Base-by-base conservation (phyloP, 1,140 invertebrate species). In the Sinonovacula constricta region DNA sequence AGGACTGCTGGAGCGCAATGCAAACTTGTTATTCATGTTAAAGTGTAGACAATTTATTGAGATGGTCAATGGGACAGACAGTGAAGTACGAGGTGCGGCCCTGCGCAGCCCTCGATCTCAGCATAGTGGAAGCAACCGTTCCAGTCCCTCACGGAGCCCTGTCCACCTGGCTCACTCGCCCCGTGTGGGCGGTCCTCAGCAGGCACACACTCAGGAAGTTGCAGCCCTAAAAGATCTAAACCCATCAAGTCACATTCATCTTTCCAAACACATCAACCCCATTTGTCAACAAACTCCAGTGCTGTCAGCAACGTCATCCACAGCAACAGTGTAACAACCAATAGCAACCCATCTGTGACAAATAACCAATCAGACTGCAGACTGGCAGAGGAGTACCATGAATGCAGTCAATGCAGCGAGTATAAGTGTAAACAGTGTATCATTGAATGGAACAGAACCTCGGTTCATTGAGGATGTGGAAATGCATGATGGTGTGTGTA, bases 1-100 rank as follows among this genome's bases (percentile, higher is more conserved):
- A 7, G 95, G 95, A 15, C 92, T 99, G 49, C 92, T 99, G 83
- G 96, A 98, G 90, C 93, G 94, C 54, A 97, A 98, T 92, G 94
- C 94, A 83, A 96, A 98, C 90, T 92, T 99, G 81, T 93, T 97
- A 86, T 99, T 99, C 91, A 94, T 97, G 91, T 93, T 99, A 68
- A 98, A 98, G 91, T 98, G 97, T 92, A 94, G 98, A 82, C 97
- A 99, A 92, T 99, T 99, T 92, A 95, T 99, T 30, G 98, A 99
- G 92, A 93, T 94, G 91, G 92, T 94, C 36, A 92, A 92, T 85
- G 92, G 92, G 30, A 90, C 90, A 54, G 91, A 93, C 85, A 90
- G 87, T 81, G 91, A 91, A 81, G 88, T 88, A 22, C 80, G 86
- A 26, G 87, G 89, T n/a, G 81, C 83, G 28, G 81, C 83, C 31